A percentile compares a stretch with the other conserved stretches of the same genome.
These are phyloP conservation scores for Silvanus unidentatus DNA, from an alignment of 2,888 invertebrate genomes.

Conservation along the genomic window DNA sequence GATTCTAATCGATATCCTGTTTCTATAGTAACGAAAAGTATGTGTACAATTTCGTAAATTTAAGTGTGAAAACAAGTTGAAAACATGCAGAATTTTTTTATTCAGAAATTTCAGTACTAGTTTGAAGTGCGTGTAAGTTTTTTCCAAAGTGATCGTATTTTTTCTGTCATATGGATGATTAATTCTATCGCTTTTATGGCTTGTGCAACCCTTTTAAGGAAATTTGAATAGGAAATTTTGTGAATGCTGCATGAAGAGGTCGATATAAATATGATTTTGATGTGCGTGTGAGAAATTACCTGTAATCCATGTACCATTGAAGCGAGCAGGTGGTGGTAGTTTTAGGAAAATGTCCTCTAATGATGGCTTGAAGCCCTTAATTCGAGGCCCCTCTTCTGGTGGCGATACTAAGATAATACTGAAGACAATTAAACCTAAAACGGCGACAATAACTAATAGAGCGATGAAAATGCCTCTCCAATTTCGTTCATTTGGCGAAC, in stretches of 20 bases:
- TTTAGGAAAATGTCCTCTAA: slow-evolving; percentile 60
- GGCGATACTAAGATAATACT: slow-evolving; percentile 88
- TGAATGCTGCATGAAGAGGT: no score
- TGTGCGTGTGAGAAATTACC: no score
- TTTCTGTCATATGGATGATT: no score
- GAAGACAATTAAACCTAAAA: slow-evolving; percentile 82
- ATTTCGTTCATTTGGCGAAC: slow-evolving; percentile 81
- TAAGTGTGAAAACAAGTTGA: slow-evolving; percentile 12
- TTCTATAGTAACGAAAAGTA: slow-evolving; percentile 25
- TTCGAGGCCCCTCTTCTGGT: slow-evolving; percentile 62
- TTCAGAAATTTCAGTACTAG: no score
- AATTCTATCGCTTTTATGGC: no score
- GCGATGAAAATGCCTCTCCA: slow-evolving; percentile 94
- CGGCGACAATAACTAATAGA: slow-evolving; percentile 81
- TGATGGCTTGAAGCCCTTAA: slow-evolving; percentile 61
- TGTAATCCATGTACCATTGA: slow-evolving; percentile 74
- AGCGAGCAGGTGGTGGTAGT: slow-evolving; percentile 50
- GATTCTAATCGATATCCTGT: slow-evolving; percentile 25
- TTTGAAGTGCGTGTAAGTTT: no score
- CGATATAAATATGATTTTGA: no score
- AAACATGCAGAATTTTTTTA: no score
- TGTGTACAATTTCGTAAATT: slow-evolving; percentile 18
- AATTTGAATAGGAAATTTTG: no score
- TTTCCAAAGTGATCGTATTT: no score
- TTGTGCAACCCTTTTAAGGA: no score